Conservation (phyloP, 2,888 invertebrate genomes). For the Norana najaformis region DNA sequence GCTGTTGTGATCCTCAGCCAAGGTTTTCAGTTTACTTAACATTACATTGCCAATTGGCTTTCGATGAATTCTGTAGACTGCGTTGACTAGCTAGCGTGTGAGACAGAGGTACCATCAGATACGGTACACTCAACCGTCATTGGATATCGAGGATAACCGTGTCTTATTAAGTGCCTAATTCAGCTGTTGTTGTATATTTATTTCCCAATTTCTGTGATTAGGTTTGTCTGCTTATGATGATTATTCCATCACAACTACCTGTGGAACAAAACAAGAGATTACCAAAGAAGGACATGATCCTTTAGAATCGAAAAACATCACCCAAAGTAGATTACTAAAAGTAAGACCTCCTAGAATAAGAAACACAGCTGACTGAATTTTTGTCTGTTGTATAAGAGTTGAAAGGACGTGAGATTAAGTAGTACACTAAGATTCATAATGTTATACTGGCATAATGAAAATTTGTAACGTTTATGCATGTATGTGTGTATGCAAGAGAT, state of each 20-base stretch:
- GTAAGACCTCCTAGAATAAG: not conserved
- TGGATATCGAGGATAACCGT: not conserved
- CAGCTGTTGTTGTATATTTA: not conserved
- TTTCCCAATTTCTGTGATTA: not conserved
- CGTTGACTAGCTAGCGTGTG: not conserved
- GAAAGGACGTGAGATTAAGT: not conserved
- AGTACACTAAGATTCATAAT: not conserved
- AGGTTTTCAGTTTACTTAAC: not conserved
- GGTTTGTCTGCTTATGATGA: constrained; percentile 39
- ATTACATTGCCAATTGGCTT: not conserved
- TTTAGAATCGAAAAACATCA: not conserved
- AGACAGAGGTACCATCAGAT: not conserved
- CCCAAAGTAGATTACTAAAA: not conserved
- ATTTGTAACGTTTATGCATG: no score
- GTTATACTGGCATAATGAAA: not conserved
- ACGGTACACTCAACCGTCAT: not conserved
- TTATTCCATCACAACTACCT: constrained; percentile 51
- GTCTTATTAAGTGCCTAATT: no score
- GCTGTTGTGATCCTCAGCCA: no score
- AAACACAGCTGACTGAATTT: not conserved
- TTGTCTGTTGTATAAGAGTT: not conserved
- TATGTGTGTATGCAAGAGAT: no score
- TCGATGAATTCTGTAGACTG: not conserved
- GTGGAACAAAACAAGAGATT: constrained; percentile 55
- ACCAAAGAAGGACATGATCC: not conserved